Evolutionary conservation across 2,113 vertebrate genomes (phyloP).

Genomic region (Corythaixoides concolor): DNA sequence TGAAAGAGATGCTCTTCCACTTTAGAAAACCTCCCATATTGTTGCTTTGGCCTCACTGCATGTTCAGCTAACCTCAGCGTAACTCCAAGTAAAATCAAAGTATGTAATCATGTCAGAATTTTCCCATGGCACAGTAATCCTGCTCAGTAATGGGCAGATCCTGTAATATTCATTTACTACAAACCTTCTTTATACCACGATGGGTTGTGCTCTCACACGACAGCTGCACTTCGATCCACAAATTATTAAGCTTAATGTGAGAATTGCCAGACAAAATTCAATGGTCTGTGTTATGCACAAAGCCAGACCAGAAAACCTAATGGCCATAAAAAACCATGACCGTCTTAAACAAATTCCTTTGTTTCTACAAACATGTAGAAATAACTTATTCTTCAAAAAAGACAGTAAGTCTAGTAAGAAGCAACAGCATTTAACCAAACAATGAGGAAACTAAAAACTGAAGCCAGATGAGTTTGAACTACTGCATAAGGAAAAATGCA

Average conservation of each 20-base stretch:
- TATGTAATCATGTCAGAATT: background rate
- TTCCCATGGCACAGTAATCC: conserved; percentile 2
- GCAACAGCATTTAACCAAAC: background rate
- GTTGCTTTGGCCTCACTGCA: background rate
- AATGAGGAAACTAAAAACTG: background rate
- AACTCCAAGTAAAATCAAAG: background rate
- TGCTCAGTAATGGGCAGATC: background rate
- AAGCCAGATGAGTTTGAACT: background rate
- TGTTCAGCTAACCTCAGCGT: background rate
- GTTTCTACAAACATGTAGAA: background rate
- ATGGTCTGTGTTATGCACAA: background rate
- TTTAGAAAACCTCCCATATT: background rate
- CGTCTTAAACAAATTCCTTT: background rate
- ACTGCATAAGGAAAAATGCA: background rate
- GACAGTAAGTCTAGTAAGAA: background rate
- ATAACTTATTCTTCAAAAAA: background rate
- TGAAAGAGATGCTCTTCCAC: background rate
- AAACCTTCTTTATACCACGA: background rate
- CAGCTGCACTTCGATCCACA: conserved; percentile 34
- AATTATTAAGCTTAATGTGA: conserved; percentile 25
- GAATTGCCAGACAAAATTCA: background rate
- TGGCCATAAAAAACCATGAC: background rate
- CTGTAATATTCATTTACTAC: background rate
- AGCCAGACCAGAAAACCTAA: background rate
- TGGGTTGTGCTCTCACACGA: background rate